Evolutionary conservation across 23 tunicate species (phyloP).

Genomic region (Clavelina lepadiformis): DNA sequence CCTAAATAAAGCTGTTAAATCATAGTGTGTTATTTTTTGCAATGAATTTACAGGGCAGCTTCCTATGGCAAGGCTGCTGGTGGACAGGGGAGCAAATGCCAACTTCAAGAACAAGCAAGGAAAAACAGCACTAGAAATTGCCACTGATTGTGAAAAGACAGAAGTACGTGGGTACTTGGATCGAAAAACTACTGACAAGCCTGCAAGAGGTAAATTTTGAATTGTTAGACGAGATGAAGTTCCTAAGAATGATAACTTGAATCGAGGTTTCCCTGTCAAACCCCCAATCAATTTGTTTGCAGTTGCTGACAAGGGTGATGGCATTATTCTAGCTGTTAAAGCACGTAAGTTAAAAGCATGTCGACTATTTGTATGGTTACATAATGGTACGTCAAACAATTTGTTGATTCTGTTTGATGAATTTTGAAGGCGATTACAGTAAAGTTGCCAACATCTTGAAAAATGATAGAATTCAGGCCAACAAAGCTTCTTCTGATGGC

Average conservation of each 20-base stretch:
- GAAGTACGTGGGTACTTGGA: slow-evolving; percentile 87
- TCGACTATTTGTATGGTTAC: too few relatives aligned
- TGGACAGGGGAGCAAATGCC: slow-evolving; percentile 76
- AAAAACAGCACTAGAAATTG: slow-evolving; percentile 90
- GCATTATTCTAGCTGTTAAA: slow-evolving; percentile 87
- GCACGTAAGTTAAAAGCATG: slow-evolving; percentile 37
- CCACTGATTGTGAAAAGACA: slow-evolving; percentile 74
- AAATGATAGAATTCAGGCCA: slow-evolving; percentile 41
- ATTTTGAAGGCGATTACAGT: slow-evolving; percentile 14
- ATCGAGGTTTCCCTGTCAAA: background rate
- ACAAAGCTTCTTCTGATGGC: slow-evolving; percentile 79
- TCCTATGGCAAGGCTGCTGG: slow-evolving; percentile 79
- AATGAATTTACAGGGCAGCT: too few relatives aligned
- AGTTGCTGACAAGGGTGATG: slow-evolving; percentile 71
- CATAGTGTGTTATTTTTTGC: too few relatives aligned
- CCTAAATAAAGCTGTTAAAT: too few relatives aligned
- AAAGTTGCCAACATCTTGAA: slow-evolving; percentile 31
- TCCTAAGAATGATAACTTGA: background rate
- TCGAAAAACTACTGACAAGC: slow-evolving; percentile 78
- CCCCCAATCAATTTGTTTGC: slow-evolving; percentile 2
- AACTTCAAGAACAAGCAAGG: slow-evolving; percentile 58
- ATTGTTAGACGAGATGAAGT: background rate
- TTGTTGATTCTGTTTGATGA: background rate
- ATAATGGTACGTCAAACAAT: background rate
- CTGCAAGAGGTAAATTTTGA: slow-evolving; percentile 44